Evolutionary conservation across 2,797 vertebrate genomes (phyloP), one percentile per base, ranked within the genome.

Genomic region (Chloroceryle amazona): DNA sequence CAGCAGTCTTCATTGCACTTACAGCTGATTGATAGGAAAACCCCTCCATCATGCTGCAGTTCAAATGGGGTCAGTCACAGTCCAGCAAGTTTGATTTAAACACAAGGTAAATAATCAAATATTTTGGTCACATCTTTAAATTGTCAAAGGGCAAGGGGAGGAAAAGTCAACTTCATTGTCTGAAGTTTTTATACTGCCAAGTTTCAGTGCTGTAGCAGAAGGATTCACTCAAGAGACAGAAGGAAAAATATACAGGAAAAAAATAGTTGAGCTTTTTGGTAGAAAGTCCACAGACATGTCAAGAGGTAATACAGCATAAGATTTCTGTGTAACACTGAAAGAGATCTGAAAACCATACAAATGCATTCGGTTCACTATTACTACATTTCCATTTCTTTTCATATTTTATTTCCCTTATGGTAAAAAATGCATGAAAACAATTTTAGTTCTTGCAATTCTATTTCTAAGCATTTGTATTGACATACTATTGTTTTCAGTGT

Each of bases 131-230:
- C 16, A 54, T 94, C 89, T 85, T 82, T 58, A 73, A 62, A 57
- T 31, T 70, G 58, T 21, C 41, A 81, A 75, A 90, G 25, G 26
- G 31, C 20, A 63, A 62, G 29, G 18, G 35, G 14, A 75, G 26
- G 57, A 87, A 91, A 84, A 90, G 37, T 71, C 68, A 81, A 37
- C 23, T 83, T 85, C 35, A 28, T 42, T 76, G 9, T 87, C 54
- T 78, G 60, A 65, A 87, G 42, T 18, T 81, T 95, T 89, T 51
- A 41, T 74, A 14, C 26, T 25, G 28, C 29, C 62, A 78, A 39
- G 26, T 88, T 90, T 82, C 65, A 83, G n/a, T 86, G 67, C 15
- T 39, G 21, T 47, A 61, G 14, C 11, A 96, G 90, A 93, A 93
- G 81, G 13, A 13, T 89, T 93, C 76, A 72, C 37, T 11, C 61